Percentiles rank a stretch among this genome's conserved stretches.
Evolutionary conservation across 2,797 vertebrate species (phyloP).

Genomic region (Mallotus villosus): DNA sequence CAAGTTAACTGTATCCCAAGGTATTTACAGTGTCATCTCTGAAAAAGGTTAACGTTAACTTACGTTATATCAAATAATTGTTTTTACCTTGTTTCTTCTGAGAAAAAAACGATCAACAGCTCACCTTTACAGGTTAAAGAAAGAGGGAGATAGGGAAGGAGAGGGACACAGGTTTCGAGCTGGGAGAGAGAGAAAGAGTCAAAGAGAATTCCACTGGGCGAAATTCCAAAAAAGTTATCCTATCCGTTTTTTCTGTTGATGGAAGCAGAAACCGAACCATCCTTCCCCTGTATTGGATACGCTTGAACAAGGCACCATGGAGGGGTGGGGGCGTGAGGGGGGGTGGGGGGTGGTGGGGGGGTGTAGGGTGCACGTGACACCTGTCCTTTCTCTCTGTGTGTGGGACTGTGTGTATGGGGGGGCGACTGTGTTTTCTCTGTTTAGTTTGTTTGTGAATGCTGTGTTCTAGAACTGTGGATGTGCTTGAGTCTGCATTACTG

Average conservation of each 20-base stretch:
- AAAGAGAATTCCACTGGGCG: constrained; percentile 56
- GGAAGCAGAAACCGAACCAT: constrained; percentile 72
- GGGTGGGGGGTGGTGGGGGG: constrained; percentile 1
- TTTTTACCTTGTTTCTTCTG: constrained; percentile 72
- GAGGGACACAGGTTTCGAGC: constrained; percentile 47
- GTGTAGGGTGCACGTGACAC: not conserved
- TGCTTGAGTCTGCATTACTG: constrained; percentile 75
- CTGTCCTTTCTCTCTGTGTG: not conserved
- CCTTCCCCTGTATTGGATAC: constrained; percentile 49
- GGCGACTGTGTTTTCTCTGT: constrained; percentile 41
- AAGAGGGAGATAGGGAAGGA: constrained; percentile 41
- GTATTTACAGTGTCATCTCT: not conserved
- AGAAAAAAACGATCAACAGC: constrained; percentile 57
- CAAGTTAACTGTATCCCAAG: not conserved
- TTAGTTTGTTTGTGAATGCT: constrained; percentile 70
- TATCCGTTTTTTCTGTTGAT: constrained; percentile 72
- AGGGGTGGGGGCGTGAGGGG: constrained; percentile 44
- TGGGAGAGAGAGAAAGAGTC: constrained; percentile 54
- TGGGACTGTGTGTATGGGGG: not conserved
- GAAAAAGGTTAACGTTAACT: too few relatives aligned
- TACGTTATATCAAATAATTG: not conserved
- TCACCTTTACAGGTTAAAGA: constrained; percentile 53
- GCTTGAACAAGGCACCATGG: constrained; percentile 58
- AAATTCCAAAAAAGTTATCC: constrained; percentile 64
- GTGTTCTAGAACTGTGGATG: constrained; percentile 69